phyloP scores from a whole-genome alignment of 92 coral and sea anemone species.

The Pocillopora meandrina region DNA sequence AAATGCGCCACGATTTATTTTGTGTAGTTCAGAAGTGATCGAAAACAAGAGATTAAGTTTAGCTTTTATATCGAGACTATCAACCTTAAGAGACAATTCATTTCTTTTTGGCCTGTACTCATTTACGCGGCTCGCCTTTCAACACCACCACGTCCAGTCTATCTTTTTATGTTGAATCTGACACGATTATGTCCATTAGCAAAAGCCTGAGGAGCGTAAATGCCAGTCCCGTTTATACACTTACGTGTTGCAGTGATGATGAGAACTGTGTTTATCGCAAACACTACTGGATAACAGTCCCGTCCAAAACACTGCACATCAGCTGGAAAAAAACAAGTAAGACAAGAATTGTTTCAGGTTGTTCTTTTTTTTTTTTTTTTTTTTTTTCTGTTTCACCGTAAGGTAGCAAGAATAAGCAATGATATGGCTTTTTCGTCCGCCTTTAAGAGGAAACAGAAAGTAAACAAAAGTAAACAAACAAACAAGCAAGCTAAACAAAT shows the following conservation, averaged over 20 bases:
- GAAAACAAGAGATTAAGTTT: too few species aligned
- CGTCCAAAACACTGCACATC: conserved; percentile 84
- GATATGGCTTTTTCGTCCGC: background rate
- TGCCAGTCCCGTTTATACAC: background rate
- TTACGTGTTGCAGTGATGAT: conserved; percentile 78
- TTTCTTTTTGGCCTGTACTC: too few species aligned
- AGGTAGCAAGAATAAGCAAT: background rate
- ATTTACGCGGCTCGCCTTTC: too few species aligned
- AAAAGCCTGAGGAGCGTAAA: background rate
- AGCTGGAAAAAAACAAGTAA: conserved; percentile 41
- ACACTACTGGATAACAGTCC: conserved; percentile 87
- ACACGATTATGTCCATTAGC: background rate
- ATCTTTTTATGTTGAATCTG: background rate
- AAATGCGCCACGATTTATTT: too few species aligned
- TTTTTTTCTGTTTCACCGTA: background rate
- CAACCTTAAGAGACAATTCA: too few species aligned
- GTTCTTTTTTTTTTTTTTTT: too few species aligned
- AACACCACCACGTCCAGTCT: too few species aligned
- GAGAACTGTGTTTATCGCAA: conserved; percentile 75
- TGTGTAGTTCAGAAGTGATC: too few species aligned
- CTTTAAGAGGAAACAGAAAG: background rate
- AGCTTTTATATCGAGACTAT: too few species aligned
- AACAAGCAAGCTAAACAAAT: background rate
- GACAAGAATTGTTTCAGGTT: background rate
- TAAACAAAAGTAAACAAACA: too few species aligned